These are phyloP conservation scores for Eleginops maclovinus DNA, from an alignment of 2,113 vertebrate genomes.

Conservation along the genomic window DNA sequence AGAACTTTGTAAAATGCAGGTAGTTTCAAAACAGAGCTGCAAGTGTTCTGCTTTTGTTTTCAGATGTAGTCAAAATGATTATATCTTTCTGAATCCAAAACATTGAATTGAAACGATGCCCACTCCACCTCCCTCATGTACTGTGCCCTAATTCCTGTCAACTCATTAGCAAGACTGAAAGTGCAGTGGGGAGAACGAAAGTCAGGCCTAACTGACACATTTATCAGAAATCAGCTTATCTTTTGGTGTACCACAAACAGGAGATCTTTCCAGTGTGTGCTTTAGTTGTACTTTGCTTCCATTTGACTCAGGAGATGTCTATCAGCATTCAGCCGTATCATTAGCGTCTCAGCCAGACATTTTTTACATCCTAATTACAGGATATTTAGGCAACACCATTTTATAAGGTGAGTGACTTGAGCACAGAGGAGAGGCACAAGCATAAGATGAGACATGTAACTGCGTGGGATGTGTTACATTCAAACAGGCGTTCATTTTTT, in stretches of 20 bases:
- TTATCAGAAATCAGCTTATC: slow-evolving; percentile 28
- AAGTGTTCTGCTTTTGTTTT: slow-evolving; percentile 44
- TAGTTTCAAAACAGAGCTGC: slow-evolving; percentile 6
- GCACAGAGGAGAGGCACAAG: slow-evolving; percentile 5
- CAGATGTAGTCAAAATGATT: slow-evolving; percentile 37
- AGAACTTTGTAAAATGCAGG: slow-evolving; percentile 14
- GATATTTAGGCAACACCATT: slow-evolving; percentile 9
- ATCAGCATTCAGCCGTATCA: background rate
- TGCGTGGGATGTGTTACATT: slow-evolving; percentile 53
- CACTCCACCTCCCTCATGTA: slow-evolving; percentile 53
- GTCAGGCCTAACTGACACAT: slow-evolving; percentile 27
- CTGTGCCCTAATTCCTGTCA: slow-evolving; percentile 69
- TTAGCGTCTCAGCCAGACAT: background rate
- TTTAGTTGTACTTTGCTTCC: slow-evolving; percentile 6
- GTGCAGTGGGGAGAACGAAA: slow-evolving; percentile 47
- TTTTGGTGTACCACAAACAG: background rate
- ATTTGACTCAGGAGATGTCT: slow-evolving; percentile 21
- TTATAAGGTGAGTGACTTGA: slow-evolving; percentile 25
- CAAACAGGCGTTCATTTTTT: slow-evolving; percentile 19
- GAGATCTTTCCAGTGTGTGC: background rate
- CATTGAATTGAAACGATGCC: slow-evolving; percentile 51
- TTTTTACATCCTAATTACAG: background rate
- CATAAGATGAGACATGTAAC: slow-evolving; percentile 40
- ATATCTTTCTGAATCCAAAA: slow-evolving; percentile 32
- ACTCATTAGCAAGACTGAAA: slow-evolving; percentile 63